Evolutionary conservation across 1,140 invertebrate species (phyloP).

Genomic region (Drosophila pseudoananassae): DNA sequence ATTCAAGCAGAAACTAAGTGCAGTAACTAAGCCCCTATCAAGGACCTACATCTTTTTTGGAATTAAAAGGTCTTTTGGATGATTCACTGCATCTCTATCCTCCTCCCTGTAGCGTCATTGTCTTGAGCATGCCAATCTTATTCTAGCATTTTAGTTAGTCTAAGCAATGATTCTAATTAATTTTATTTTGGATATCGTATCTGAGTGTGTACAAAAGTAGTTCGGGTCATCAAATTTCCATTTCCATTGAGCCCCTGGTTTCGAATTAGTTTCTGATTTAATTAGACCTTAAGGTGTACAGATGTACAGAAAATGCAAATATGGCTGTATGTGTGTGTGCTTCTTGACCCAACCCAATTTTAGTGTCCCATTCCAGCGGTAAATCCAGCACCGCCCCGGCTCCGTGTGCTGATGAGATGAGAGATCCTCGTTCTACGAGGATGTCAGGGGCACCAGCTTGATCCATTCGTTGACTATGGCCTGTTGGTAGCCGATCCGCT

Average conservation of each 20-base stretch:
- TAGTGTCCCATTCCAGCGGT: background rate
- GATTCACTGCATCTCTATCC: no score
- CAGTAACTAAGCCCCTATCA: no score
- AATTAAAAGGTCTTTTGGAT: no score
- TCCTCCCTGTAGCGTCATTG: no score
- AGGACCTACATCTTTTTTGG: no score
- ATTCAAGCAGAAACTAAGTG: no score
- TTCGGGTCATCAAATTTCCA: constrained; percentile 19
- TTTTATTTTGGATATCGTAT: constrained; percentile 19
- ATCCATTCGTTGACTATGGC: constrained; percentile 74
- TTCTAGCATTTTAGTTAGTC: no score
- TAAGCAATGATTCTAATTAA: constrained; percentile 28
- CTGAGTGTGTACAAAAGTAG: constrained; percentile 38
- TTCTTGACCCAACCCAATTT: background rate
- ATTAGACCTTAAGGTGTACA: constrained; percentile 58
- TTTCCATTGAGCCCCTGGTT: constrained; percentile 6
- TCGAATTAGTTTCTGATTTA: constrained; percentile 39
- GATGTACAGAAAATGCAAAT: constrained; percentile 50
- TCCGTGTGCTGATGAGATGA: background rate
- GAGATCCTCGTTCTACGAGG: background rate
- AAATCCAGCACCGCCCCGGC: background rate
- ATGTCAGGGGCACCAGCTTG: constrained; percentile 40
- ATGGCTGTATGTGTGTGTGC: background rate
- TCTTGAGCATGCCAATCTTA: no score
- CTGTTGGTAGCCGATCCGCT: constrained; percentile 59